Conservation (phyloP, 2,888 invertebrate genomes). For the Drosophila affinis region DNA sequence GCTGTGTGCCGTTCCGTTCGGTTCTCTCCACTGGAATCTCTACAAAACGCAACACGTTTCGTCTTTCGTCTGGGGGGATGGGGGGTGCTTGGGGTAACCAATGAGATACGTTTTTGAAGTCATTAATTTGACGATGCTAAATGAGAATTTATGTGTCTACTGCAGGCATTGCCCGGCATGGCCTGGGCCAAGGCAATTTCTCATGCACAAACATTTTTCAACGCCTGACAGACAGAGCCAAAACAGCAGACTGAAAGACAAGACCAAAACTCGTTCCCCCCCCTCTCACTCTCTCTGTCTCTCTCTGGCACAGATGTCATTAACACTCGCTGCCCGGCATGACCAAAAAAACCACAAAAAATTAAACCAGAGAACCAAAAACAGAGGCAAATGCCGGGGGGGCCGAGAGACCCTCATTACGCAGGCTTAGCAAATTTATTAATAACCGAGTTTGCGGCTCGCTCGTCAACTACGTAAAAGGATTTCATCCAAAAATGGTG, state of each 20-base stretch:
- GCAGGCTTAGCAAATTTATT: slow-evolving; percentile 42
- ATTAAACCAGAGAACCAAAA: slow-evolving; percentile 30
- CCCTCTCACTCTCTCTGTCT: neutral
- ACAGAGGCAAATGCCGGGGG: slow-evolving; percentile 6
- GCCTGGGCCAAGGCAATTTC: slow-evolving; percentile 56
- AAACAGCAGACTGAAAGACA: slow-evolving; percentile 29
- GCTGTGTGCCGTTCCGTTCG: slow-evolving; percentile 55
- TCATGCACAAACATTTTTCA: slow-evolving; percentile 76
- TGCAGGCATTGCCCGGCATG: slow-evolving; percentile 47
- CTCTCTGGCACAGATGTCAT: slow-evolving; percentile 64
- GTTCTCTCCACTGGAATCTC: slow-evolving; percentile 29
- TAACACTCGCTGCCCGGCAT: slow-evolving; percentile 68
- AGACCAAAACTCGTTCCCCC: slow-evolving; percentile 43
- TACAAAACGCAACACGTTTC: slow-evolving; percentile 8
- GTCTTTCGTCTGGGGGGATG: neutral
- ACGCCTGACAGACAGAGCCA: slow-evolving; percentile 54
- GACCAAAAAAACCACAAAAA: slow-evolving; percentile 48
- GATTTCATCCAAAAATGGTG: slow-evolving; percentile 1
- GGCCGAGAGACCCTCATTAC: slow-evolving; percentile 18
- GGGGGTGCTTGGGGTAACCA: neutral
- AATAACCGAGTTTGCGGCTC: slow-evolving; percentile 26
- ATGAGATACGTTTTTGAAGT: slow-evolving; percentile 53
- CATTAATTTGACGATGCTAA: slow-evolving; percentile 78
- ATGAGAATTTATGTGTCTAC: slow-evolving; percentile 77
- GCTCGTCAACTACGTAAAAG: slow-evolving; percentile 15